These are phyloP conservation scores for Cartodere bifasciata DNA, from an alignment of 2,888 invertebrate species.

Conservation along the genomic window DNA sequence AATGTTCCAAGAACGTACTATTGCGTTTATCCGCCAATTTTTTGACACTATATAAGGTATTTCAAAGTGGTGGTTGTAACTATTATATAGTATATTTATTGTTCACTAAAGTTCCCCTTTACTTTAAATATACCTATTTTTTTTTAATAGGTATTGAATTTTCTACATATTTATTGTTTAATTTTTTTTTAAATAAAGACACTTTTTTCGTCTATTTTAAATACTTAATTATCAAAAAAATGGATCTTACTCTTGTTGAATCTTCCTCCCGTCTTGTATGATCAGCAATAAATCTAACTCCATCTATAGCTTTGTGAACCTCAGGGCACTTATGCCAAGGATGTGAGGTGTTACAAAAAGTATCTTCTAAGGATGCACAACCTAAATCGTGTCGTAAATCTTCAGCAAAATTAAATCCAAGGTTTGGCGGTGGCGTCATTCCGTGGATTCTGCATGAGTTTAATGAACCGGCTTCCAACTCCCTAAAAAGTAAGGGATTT, in stretches of 20 bases:
- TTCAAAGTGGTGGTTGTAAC: too few relatives aligned
- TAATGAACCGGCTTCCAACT: slow-evolving; percentile 42
- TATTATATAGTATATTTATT: too few relatives aligned
- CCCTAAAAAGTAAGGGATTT: slow-evolving; percentile 26
- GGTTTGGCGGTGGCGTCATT: slow-evolving; percentile 44
- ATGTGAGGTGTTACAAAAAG: slow-evolving; percentile 41
- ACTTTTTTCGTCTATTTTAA: too few relatives aligned
- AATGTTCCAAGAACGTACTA: too few relatives aligned
- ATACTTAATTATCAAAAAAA: too few relatives aligned
- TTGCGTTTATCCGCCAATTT: too few relatives aligned
- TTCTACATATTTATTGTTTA: too few relatives aligned
- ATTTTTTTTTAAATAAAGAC: too few relatives aligned
- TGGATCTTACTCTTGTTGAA: slow-evolving; percentile 75
- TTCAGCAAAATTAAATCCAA: slow-evolving; percentile 34
- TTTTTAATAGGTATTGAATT: too few relatives aligned
- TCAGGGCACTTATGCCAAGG: slow-evolving; percentile 87
- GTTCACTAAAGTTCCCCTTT: too few relatives aligned
- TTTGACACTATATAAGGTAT: too few relatives aligned
- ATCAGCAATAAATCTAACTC: slow-evolving; percentile 84
- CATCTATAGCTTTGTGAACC: slow-evolving; percentile 84
- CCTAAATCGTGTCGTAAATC: slow-evolving; percentile 36
- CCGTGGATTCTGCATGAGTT: slow-evolving; percentile 47
- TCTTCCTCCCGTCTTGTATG: slow-evolving; percentile 87
- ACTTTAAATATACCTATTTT: too few relatives aligned
- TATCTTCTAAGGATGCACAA: slow-evolving; percentile 24